Evolutionary conservation across 2,797 vertebrate species (phyloP), one percentile per base, ranked within the genome.

Genomic region (Sarcoramphus papa): DNA sequence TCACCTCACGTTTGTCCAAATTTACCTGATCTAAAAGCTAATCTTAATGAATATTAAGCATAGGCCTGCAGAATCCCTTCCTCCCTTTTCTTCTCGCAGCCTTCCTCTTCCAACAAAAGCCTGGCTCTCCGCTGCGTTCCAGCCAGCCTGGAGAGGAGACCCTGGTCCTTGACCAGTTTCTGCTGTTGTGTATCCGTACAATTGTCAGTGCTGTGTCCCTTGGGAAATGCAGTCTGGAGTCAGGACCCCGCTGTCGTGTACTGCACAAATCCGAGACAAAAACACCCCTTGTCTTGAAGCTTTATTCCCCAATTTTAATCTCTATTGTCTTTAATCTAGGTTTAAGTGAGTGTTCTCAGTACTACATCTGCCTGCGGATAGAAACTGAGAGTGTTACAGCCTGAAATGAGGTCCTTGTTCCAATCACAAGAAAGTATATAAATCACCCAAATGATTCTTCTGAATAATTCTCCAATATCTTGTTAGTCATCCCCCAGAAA

Each of bases 41-140:
- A 5, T 30, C 54, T 82, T n/a, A 60, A 30, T 12, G 12, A 60
- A 9, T 31, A 43, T 25, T 50, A 12, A 82, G 15, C 40, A 18
- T 0, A 69, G 33, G 35, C 16, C 40, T 79, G 45, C 25, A 72
- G 33, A 57, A 60, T 48, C 23, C n/a, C 22, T 64, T 53, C 15
- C 37, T 67, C 30, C 12, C 2, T 30, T 83, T 47, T 31, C 35
- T 63, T 75, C 37, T 54, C 2, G 0, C 12, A 70, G 20, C 19
- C 27, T 51, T 59, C 12, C 23, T 43, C 8, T 82, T 27, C 43
- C 45, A 47, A 0, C 10, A 35, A 14, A 54, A 74, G 7, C 15
- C 40, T 1, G 2, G 6, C 22, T 54, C 12, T 77, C 6, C 62
- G 0, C 0, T 10, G 7, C 0, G 0, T 50, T 85, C 51, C 48